Base-by-base conservation (phyloP, 2,888 invertebrate species). In the Pristionchus exspectatus region DNA sequence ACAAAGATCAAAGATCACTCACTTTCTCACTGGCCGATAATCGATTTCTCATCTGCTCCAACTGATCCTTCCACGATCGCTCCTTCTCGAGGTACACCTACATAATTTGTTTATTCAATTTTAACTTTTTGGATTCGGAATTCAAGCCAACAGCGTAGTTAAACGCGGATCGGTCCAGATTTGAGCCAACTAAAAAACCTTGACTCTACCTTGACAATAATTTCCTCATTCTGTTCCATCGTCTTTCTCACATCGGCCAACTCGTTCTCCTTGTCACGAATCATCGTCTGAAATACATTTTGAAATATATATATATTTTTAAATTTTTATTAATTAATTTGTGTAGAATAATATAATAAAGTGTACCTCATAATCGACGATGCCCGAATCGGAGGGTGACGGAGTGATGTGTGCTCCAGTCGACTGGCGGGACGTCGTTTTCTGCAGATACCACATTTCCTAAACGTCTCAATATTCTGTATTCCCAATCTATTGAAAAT, bases 221-320 rank as follows among this genome's bases (percentile, higher is more conserved):
- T 92, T 72, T 92, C 93, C 50, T 93, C 93, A 84, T 94, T 93
- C 69, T 93, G 92, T 87, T 94, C 93, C 94, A 94, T 94, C 0
- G 93, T 93, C n/a, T 90, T 91, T 33, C 94, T 90, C 24, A 94
- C 93, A 63, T 92, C 93, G 69, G 91, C 91, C 38, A 94, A 90
- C 89, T 94, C 94, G 88, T 93, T 91, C 90, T 95, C 95, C 88
- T 95, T 95, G 90, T 94, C 94, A 30, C 94, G 93, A 59, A 94
- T 94, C 44, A 94, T 89, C 30, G 93, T 92, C 93, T 94, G 83
- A 69, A 92, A 81, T 38, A 54, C 2, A 12, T 30, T 66, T 44
- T 38, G 27, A 24, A 9, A 1, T 10, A 21, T 44, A 14, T 18
- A 16, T 38, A 38, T 30, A 44, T 12, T 83, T 21, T 63, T 14